phyloP scores from a whole-genome alignment of 2,113 vertebrate genomes.

The Cacatua alba region DNA sequence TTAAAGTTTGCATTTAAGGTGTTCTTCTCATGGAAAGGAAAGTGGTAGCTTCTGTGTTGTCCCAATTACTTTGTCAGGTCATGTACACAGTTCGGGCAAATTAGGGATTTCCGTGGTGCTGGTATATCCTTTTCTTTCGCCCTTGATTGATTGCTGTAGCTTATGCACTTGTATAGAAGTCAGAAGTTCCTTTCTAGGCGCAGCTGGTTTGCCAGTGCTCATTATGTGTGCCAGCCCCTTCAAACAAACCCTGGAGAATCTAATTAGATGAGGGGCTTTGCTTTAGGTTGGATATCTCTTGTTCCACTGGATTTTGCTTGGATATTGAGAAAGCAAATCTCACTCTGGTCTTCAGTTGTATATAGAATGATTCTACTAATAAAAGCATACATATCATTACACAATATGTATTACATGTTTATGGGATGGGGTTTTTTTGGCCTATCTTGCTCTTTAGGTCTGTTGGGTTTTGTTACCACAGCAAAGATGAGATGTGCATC shows the following conservation, averaged over 20 bases:
- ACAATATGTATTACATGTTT: background rate
- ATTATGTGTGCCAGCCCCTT: background rate
- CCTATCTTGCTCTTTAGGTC: background rate
- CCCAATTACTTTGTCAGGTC: background rate
- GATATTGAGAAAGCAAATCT: background rate
- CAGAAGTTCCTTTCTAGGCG: background rate
- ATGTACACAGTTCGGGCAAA: background rate
- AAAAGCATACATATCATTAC: background rate
- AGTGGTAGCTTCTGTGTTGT: background rate
- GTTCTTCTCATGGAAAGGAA: background rate
- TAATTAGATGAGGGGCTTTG: background rate
- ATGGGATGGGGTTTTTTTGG: background rate
- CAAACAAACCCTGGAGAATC: background rate
- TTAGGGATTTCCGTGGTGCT: background rate
- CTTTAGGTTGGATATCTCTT: background rate
- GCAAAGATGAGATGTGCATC: background rate
- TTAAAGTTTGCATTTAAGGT: background rate
- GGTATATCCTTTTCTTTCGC: background rate
- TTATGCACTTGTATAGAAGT: rapidly evolving
- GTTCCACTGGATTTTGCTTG: background rate
- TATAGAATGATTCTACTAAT: background rate
- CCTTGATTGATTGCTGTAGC: background rate
- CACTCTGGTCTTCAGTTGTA: background rate
- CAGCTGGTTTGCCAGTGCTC: background rate
- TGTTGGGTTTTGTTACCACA: background rate